A percentile compares a stretch with the other conserved stretches of the same genome.
Evolutionary conservation across 2,888 invertebrate species (phyloP).

Genomic region (Mythimna vitellina): DNA sequence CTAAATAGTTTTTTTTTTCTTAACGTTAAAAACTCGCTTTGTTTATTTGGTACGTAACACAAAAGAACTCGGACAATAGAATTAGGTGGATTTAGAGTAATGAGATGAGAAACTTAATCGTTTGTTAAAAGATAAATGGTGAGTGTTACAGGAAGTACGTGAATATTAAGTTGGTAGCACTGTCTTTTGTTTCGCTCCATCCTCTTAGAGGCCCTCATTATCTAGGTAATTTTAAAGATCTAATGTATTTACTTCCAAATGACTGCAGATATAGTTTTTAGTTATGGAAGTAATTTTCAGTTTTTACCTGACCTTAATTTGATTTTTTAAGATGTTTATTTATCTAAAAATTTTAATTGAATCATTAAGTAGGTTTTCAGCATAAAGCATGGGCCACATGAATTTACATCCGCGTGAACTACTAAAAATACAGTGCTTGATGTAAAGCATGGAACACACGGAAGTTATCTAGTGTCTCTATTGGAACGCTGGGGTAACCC

Average conservation of each 20-base stretch:
- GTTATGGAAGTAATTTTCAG: background rate
- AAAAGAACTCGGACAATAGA: conserved; percentile 28
- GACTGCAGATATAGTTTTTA: background rate
- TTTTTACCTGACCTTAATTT: background rate
- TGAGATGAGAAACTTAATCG: conserved; percentile 50
- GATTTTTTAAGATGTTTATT: too few relatives aligned
- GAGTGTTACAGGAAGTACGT: conserved; percentile 12
- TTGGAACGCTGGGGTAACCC: too few relatives aligned
- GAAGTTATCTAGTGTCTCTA: too few relatives aligned
- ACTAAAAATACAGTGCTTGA: too few relatives aligned
- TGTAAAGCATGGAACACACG: too few relatives aligned
- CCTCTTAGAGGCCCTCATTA: background rate
- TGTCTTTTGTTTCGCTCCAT: conserved; percentile 9
- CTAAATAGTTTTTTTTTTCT: background rate
- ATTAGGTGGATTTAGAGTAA: conserved; percentile 39
- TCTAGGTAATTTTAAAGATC: background rate
- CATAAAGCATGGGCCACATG: too few relatives aligned
- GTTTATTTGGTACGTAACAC: conserved; percentile 7
- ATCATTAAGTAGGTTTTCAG: too few relatives aligned
- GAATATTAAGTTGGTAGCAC: conserved; percentile 29
- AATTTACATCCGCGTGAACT: too few relatives aligned
- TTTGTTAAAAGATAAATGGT: conserved; percentile 51
- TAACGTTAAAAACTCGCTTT: background rate
- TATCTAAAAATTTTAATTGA: too few relatives aligned
- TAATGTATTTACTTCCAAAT: background rate